These are phyloP conservation scores for Drosophila pruinosa DNA, from an alignment of 1,140 invertebrate genomes.

Conservation along the genomic window DNA sequence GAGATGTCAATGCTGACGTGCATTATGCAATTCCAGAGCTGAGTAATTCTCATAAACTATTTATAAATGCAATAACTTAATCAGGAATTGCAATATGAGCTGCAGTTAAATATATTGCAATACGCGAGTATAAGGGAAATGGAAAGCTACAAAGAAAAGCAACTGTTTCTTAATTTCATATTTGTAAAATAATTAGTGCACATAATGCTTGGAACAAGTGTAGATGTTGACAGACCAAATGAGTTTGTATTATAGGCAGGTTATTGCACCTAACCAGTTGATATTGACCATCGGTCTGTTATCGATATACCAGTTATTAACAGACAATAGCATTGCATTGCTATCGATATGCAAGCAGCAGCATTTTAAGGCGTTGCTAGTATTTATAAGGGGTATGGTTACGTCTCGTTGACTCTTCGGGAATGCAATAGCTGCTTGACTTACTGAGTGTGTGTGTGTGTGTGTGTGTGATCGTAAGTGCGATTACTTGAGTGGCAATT, in stretches of 20 bases:
- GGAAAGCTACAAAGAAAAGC: not conserved
- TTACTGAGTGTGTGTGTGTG: too few species aligned
- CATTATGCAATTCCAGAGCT: not conserved
- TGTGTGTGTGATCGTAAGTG: not conserved
- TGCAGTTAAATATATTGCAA: not conserved
- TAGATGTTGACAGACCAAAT: not conserved
- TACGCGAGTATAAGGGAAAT: not conserved
- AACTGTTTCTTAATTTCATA: not conserved
- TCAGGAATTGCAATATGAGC: not conserved
- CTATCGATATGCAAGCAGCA: not conserved
- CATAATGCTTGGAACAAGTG: too few species aligned
- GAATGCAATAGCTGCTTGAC: constrained; percentile 15
- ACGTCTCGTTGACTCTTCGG: constrained; percentile 15
- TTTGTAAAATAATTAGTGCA: not conserved
- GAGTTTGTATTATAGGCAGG: not conserved
- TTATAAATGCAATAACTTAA: not conserved
- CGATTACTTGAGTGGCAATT: constrained; percentile 8
- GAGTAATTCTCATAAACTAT: not conserved
- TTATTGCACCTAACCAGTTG: too few species aligned
- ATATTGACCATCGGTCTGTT: too few species aligned
- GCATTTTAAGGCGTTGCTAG: not conserved
- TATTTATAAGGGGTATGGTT: constrained; percentile 1
- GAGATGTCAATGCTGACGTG: not conserved
- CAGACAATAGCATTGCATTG: not conserved
- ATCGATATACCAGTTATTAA: not conserved